Evolutionary conservation across 30 jellyfish, hydroid and myxozoan genomes (phyloP), one percentile per base, ranked within the genome.

Genomic region (Mastigias papua): DNA sequence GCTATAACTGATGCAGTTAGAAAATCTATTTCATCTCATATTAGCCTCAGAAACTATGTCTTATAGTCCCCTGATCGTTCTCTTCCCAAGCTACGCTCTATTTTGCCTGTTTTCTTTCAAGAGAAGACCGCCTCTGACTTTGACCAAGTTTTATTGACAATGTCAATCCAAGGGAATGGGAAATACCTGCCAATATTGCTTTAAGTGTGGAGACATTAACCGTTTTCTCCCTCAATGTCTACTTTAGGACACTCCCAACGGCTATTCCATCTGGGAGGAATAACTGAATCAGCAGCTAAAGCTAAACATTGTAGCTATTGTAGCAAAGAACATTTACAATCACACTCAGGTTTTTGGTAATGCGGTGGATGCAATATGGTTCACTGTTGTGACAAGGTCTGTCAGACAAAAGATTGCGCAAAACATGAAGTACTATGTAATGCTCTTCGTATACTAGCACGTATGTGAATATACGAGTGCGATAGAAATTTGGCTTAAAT

Each of bases 161-260:
- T 42, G 90, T 54, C 72, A 64, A 62, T 79, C 90, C 23, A 63
- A 35, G 16, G 82, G 82, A 28, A 54, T 33, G 74, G 82, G 90
- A 80, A 63, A 65, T 63, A 80, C 73, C 28, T 83, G 85, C 79
- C 68, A 83, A 31, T 84, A 83, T 69, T 83, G 92, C 31, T 81
- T 81, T 48, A 7, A 81, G 19, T 66, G 86, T 35, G 80, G n/a
- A 29, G 29, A 29, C 21, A 60, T 32, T 20, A 58, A 68, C 50
- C 82, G 48, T 76, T 63, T 49, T 72, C 77, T 78, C 31, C 49
- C 81, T 57, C 74, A 74, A 86, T 50, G 79, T 70, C 37, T 50
- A 20, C 82, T 34, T 63, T 76, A 84, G 80, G 88, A 58, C 51
- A 69, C 87, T 22, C 51, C 74, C 87, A 51, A 48, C 80, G 93